phyloP scores from a whole-genome alignment of 2,888 invertebrate species.

The Diachrysia chrysitis region DNA sequence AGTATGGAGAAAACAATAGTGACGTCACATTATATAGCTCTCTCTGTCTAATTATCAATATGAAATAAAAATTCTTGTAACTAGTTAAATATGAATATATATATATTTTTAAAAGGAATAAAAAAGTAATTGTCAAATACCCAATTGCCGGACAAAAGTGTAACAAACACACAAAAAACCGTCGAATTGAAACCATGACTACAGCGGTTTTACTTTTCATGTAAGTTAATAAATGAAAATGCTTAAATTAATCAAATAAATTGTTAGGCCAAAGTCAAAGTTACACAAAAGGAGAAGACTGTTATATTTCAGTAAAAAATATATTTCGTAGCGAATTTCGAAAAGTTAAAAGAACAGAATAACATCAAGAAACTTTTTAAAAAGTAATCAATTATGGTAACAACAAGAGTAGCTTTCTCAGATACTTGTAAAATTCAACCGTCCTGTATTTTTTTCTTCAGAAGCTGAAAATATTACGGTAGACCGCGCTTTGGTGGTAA shows the following conservation, averaged over 20 bases:
- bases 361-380: constrained; percentile 13
- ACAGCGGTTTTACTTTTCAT: not conserved
- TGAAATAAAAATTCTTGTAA: too few species aligned
- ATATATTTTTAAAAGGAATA: too few species aligned
- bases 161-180: too few species aligned
- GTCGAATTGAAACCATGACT: too few species aligned
- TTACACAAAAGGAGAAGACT: not conserved
- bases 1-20: too few species aligned
- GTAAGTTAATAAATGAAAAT: not conserved
- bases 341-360: not conserved
- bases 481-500: not conserved
- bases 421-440: constrained; percentile 11
- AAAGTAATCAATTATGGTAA: constrained; percentile 38
- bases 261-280: not conserved
- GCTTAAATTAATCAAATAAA: not conserved
- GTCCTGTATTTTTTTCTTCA: constrained; percentile 1
- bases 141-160: too few species aligned
- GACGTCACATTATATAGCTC: too few species aligned
- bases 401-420: constrained; percentile 20
- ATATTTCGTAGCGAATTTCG: not conserved
- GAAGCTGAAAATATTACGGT: not conserved
- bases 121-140: too few species aligned
- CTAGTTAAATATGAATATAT: too few species aligned
- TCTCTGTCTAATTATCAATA: too few species aligned
- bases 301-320: not conserved